Evolutionary conservation across 2,888 invertebrate species (phyloP).

Genomic region (Cylloceria caligata): DNA sequence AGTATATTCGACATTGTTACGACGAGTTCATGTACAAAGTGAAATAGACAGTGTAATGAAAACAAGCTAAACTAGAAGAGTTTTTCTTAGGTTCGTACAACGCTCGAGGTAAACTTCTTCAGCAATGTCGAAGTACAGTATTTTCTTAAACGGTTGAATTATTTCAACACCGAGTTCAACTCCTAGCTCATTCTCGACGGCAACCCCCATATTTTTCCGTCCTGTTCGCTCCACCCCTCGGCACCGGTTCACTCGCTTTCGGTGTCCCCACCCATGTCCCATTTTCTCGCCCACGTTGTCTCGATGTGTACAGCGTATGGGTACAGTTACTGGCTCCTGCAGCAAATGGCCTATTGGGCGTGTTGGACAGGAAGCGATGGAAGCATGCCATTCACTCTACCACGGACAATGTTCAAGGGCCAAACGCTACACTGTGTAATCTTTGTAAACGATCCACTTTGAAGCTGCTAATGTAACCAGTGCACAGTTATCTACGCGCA

Average conservation of each 20-base stretch:
- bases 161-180: conserved; percentile 56
- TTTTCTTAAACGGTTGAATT: conserved; percentile 64
- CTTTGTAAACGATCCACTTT: conserved; percentile 28
- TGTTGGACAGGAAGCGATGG: conserved; percentile 4
- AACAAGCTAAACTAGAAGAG: conserved; percentile 28
- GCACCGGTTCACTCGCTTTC: conserved; percentile 42
- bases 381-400: conserved; percentile 35
- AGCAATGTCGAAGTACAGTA: conserved; percentile 39
- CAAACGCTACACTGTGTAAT: conserved; percentile 8
- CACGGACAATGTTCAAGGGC: not conserved
- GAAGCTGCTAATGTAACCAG: conserved; percentile 25
- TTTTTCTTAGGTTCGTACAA: conserved; percentile 39
- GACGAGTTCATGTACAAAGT: conserved; percentile 18
- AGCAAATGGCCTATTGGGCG: conserved; percentile 8
- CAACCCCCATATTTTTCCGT: conserved; percentile 57
- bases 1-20: not conserved
- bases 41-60: conserved; percentile 2
- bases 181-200: conserved; percentile 45
- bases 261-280: conserved; percentile 29
- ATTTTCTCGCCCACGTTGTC: conserved; percentile 19
- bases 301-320: not conserved
- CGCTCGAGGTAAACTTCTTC: conserved; percentile 21
- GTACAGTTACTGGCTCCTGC: conserved; percentile 38
- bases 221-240: conserved; percentile 25
- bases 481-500: conserved; percentile 11